These are phyloP conservation scores for Perccottus glenii DNA, from an alignment of 2,113 vertebrate species.

Conservation along the genomic window DNA sequence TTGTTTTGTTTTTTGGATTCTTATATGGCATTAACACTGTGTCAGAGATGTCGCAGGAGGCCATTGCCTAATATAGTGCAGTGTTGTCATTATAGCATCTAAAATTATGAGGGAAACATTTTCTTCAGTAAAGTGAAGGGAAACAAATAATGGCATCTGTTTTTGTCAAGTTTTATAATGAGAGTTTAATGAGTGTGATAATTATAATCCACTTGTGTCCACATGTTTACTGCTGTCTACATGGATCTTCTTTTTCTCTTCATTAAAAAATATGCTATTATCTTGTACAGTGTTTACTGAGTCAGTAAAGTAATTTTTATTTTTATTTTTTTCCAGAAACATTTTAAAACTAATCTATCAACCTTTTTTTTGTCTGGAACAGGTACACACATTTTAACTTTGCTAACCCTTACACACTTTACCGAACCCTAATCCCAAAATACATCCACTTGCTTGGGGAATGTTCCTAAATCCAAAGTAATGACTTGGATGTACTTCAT, in stretches of 20 bases:
- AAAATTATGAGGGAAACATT: not conserved
- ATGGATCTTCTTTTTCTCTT: constrained; percentile 33
- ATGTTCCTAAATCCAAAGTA: too few relatives aligned
- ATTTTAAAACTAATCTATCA: too few relatives aligned
- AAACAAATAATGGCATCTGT: constrained; percentile 61
- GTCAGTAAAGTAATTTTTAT: constrained; percentile 16
- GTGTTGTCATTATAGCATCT: not conserved
- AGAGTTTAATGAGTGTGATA: constrained; percentile 72
- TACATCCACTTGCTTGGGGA: too few relatives aligned
- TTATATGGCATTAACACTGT: not conserved
- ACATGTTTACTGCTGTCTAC: constrained; percentile 51
- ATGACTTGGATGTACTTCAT: too few relatives aligned
- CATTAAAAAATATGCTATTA: not conserved
- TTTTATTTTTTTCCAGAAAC: too few relatives aligned
- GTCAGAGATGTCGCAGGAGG: not conserved
- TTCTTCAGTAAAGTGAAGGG: constrained; percentile 21
- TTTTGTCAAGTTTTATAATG: constrained; percentile 61
- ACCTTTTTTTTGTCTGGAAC: too few relatives aligned
- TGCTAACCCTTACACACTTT: too few relatives aligned
- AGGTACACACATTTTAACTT: too few relatives aligned
- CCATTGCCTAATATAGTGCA: not conserved
- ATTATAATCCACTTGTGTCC: constrained; percentile 69
- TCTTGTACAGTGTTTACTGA: not conserved
- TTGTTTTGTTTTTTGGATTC: not conserved
- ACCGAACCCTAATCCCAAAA: too few relatives aligned